phyloP scores from a whole-genome alignment of 2,113 vertebrate genomes.

The Todiramphus chloris region DNA sequence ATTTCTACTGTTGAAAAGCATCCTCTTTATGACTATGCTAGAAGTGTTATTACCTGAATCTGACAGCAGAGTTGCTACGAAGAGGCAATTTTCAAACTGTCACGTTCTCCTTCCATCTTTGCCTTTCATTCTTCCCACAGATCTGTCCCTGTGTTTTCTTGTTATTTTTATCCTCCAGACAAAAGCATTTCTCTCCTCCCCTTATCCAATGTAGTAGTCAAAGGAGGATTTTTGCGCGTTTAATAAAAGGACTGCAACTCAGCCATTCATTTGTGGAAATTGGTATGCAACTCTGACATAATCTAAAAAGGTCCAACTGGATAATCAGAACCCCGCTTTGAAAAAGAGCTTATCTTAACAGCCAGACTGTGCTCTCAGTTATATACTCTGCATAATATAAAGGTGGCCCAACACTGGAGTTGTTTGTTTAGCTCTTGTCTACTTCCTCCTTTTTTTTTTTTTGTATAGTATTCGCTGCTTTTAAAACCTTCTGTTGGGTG shows the following conservation, averaged over 20 bases:
- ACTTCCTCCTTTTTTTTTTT: not conserved
- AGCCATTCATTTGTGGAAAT: not conserved
- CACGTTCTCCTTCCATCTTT: not conserved
- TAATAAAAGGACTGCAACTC: not conserved
- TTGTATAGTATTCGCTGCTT: not conserved
- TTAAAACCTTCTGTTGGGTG: not conserved
- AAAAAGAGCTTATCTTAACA: not conserved
- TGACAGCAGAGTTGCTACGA: fast-evolving
- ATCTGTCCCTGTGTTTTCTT: not conserved
- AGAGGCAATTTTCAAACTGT: not conserved
- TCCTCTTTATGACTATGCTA: not conserved
- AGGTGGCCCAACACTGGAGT: not conserved
- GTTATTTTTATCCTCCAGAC: not conserved
- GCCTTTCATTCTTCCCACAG: not conserved
- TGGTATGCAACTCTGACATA: not conserved
- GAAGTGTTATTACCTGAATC: not conserved
- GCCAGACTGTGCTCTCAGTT: not conserved
- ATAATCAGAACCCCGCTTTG: not conserved
- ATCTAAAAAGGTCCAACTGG: not conserved
- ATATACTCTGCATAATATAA: not conserved
- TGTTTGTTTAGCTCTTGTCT: not conserved
- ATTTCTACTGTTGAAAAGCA: not conserved
- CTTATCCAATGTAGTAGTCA: not conserved
- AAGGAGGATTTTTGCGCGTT: not conserved
- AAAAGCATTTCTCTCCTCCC: not conserved